Conservation (phyloP, 2,797 vertebrate genomes). For the Bovichtus variegatus region DNA sequence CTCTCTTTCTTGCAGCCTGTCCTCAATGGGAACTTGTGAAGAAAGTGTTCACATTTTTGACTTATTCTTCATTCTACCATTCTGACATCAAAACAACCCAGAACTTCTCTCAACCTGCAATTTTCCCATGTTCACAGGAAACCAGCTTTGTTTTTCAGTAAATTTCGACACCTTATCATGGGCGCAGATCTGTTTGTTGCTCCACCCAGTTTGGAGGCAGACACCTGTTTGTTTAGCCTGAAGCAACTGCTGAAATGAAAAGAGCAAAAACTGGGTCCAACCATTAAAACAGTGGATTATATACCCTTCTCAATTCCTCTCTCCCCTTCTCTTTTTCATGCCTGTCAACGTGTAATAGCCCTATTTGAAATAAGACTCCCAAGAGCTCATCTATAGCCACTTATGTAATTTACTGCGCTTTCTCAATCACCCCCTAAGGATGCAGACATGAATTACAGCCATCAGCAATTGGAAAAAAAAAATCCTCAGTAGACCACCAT, state of each 20-base stretch:
- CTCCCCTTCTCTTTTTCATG: constrained; percentile 39
- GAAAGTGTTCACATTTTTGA: background rate
- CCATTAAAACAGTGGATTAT: constrained; percentile 49
- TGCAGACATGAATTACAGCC: constrained; percentile 57
- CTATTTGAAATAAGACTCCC: constrained; percentile 67
- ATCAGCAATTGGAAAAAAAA: constrained; percentile 35
- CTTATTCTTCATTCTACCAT: background rate
- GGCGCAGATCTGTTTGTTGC: constrained; percentile 52
- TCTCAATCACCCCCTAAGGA: constrained; percentile 59
- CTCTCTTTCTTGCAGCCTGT: constrained; percentile 21
- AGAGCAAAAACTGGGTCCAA: constrained; percentile 38
- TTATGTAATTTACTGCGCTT: constrained; percentile 66
- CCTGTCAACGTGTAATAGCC: constrained; percentile 45
- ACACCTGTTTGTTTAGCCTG: constrained; percentile 72
- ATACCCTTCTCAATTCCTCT: constrained; percentile 24
- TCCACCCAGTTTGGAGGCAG: constrained; percentile 52
- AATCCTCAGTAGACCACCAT: constrained; percentile 42
- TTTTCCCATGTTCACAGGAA: constrained; percentile 21
- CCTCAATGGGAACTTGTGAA: background rate
- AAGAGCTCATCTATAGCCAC: constrained; percentile 52
- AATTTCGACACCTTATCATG: constrained; percentile 37
- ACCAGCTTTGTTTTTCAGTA: constrained; percentile 36
- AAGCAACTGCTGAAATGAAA: constrained; percentile 46
- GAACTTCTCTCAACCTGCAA: constrained; percentile 2
- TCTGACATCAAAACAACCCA: constrained; percentile 12